Percentiles rank a stretch among this genome's conserved stretches.
Evolutionary conservation across 2,113 vertebrate genomes (phyloP).

Genomic region (Sylvietta virens): DNA sequence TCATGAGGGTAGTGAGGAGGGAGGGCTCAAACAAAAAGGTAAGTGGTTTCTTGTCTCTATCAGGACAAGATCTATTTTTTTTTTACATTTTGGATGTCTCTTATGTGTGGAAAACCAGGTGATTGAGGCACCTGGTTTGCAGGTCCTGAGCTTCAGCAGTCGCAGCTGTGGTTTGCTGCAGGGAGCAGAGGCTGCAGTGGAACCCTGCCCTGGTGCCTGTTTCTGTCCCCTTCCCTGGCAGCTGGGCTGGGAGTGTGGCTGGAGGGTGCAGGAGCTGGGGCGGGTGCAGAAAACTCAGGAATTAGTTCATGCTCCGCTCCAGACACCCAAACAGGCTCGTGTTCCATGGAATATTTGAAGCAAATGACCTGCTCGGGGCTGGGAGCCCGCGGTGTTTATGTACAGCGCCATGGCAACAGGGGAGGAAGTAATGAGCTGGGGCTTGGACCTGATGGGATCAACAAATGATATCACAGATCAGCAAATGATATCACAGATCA

Average conservation of each 20-base stretch:
- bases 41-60: background rate
- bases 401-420: conserved; percentile 67
- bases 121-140: too few species aligned
- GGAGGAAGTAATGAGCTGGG: conserved; percentile 56
- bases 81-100: background rate
- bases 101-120: background rate
- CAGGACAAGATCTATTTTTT: background rate
- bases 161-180: background rate
- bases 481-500: conserved; percentile 56
- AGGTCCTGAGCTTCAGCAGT: background rate
- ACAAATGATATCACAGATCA: conserved; percentile 64
- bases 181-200: background rate
- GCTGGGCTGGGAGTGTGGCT: conserved; percentile 31
- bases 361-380: conserved; percentile 67
- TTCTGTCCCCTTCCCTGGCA: background rate
- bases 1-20: background rate
- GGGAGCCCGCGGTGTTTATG: conserved; percentile 73
- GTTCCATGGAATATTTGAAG: conserved; percentile 80
- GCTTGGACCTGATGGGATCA: conserved; percentile 42
- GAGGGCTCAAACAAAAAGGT: background rate
- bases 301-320: conserved; percentile 72
- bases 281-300: conserved; percentile 60
- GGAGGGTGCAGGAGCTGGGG: conserved; percentile 14
- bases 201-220: background rate
- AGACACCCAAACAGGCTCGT: conserved; percentile 82